Evolutionary conservation across 2,113 vertebrate species (phyloP).

Genomic region (Monopterus albus): DNA sequence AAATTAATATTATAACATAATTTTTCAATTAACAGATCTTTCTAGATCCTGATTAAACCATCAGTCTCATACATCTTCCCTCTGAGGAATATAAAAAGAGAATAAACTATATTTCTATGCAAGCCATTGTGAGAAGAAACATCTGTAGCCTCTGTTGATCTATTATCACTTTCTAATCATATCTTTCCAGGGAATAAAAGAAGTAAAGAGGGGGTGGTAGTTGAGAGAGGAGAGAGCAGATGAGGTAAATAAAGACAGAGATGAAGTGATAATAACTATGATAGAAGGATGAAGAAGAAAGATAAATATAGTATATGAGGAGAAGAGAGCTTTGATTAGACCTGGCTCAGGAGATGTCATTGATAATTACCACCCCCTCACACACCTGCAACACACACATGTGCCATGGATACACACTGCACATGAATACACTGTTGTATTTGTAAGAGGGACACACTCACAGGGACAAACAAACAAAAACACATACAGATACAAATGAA

Average conservation of each 20-base stretch:
- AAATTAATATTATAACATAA: conserved; percentile 56
- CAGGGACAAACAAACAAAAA: neutral
- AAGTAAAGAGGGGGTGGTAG: conserved; percentile 22
- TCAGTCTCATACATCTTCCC: conserved; percentile 38
- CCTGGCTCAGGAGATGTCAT: conserved; percentile 75
- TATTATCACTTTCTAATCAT: conserved; percentile 43
- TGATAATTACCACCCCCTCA: conserved; percentile 74
- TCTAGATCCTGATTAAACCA: conserved; percentile 59
- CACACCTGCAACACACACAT: conserved; percentile 66
- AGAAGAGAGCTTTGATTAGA: conserved; percentile 70
- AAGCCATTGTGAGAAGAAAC: conserved; percentile 30
- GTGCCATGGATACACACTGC: neutral
- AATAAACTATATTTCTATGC: conserved; percentile 30
- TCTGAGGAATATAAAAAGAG: conserved; percentile 37
- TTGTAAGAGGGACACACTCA: conserved; percentile 17
- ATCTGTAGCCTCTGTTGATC: conserved; percentile 43
- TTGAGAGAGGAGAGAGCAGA: conserved; percentile 6
- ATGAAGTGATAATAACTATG: conserved; percentile 74
- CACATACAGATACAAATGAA: neutral
- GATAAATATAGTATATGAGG: conserved; percentile 69
- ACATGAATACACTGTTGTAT: conserved; percentile 6
- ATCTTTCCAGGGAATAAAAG: conserved; percentile 36
- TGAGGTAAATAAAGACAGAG: conserved; percentile 62
- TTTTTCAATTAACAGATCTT: conserved; percentile 64
- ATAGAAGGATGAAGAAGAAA: conserved; percentile 68